Evolutionary conservation across 1,140 invertebrate genomes (phyloP).

Genomic region (Helicorthomorpha holstii): DNA sequence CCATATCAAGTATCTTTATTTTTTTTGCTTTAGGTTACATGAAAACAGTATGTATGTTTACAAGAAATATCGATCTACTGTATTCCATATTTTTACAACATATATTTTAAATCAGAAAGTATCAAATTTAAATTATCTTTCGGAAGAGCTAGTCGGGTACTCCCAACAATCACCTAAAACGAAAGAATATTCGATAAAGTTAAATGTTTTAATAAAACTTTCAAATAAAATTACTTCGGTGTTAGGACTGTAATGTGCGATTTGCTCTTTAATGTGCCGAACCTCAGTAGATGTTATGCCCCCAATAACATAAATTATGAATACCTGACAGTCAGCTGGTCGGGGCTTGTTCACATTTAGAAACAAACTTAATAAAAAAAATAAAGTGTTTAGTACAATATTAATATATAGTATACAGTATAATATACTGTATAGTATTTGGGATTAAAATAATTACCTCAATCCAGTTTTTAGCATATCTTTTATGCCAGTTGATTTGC

Average conservation of each 20-base stretch:
- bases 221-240: not conserved
- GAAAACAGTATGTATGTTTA: too few species aligned
- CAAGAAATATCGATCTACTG: too few species aligned
- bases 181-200: not conserved
- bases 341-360: not conserved
- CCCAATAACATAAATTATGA: not conserved
- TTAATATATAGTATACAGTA: not conserved
- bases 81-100: too few species aligned
- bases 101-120: too few species aligned
- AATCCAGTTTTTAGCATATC: not conserved
- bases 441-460: not conserved
- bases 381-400: not conserved
- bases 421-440: too few species aligned
- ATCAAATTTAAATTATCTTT: too few species aligned
- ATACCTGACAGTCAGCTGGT: not conserved
- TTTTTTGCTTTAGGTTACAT: too few species aligned
- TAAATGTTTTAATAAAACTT: not conserved
- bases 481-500: not conserved
- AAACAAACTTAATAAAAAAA: not conserved
- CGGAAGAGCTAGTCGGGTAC: not conserved
- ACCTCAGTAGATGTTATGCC: not conserved
- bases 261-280: not conserved
- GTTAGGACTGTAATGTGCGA: not conserved
- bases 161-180: not conserved
- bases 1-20: too few species aligned